Percentiles rank a stretch among this genome's conserved stretches.
phyloP scores from a whole-genome alignment of 2,888 invertebrate genomes.

The Xestia xanthographa region DNA sequence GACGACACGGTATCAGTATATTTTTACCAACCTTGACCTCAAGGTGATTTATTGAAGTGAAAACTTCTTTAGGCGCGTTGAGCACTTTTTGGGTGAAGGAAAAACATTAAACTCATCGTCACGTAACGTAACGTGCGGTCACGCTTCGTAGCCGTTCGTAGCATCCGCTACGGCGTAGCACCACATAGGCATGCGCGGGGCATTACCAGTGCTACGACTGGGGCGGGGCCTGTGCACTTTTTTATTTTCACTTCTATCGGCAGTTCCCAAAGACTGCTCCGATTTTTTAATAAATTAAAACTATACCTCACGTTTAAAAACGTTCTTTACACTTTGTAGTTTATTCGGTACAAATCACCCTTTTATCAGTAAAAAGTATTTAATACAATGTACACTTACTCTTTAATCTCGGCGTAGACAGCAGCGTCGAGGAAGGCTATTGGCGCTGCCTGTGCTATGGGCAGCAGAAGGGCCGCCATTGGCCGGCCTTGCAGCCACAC shows the following conservation, averaged over 20 bases:
- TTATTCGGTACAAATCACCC: not conserved
- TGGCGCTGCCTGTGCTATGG: constrained; percentile 96
- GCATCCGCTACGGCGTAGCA: too few species aligned
- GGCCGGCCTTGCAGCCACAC: constrained; percentile 98
- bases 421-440: constrained; percentile 98
- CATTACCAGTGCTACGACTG: too few species aligned
- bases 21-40: constrained; percentile 11
- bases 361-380: not conserved
- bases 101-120: too few species aligned
- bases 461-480: constrained; percentile 94
- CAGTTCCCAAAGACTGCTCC: too few species aligned
- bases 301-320: too few species aligned
- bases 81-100: too few species aligned
- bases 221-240: too few species aligned
- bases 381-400: constrained; percentile 90
- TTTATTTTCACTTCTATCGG: too few species aligned
- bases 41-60: not conserved
- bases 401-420: constrained; percentile 99
- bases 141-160: too few species aligned
- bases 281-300: not conserved
- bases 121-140: too few species aligned
- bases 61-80: too few species aligned
- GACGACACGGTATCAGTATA: not conserved
- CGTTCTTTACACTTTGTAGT: not conserved
- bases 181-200: too few species aligned